Evolutionary conservation across 2,113 vertebrate genomes (phyloP).

Genomic region (Podarcis raffonei): DNA sequence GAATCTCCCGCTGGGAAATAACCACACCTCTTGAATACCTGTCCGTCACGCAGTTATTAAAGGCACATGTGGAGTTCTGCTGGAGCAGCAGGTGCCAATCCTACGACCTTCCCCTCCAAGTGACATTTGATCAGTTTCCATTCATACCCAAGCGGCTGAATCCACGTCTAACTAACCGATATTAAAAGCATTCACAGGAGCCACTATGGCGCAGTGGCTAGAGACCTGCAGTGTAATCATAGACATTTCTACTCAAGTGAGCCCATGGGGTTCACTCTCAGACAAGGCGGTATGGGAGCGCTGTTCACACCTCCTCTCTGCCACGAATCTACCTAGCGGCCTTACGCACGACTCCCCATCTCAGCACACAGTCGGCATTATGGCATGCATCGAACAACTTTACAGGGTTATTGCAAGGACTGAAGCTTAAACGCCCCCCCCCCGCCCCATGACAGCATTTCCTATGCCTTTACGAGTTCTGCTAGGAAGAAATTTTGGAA

Average conservation of each 20-base stretch:
- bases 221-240: too few relatives aligned
- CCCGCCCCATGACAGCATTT: background rate
- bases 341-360: background rate
- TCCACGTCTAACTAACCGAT: background rate
- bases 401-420: background rate
- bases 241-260: too few relatives aligned
- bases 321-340: too few relatives aligned
- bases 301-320: too few relatives aligned
- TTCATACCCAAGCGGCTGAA: background rate
- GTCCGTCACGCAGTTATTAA: background rate
- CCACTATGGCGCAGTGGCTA: too few relatives aligned
- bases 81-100: background rate
- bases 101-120: background rate
- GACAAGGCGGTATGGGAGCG: too few relatives aligned
- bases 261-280: too few relatives aligned
- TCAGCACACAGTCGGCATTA: background rate
- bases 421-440: background rate
- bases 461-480: background rate
- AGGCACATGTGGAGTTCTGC: background rate
- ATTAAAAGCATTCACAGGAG: too few relatives aligned
- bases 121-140: background rate
- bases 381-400: background rate
- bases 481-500: background rate
- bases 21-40: background rate
- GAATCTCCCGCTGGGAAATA: background rate